phyloP scores from a whole-genome alignment of 2,113 vertebrate species.

The Daphoenositta chrysoptera region DNA sequence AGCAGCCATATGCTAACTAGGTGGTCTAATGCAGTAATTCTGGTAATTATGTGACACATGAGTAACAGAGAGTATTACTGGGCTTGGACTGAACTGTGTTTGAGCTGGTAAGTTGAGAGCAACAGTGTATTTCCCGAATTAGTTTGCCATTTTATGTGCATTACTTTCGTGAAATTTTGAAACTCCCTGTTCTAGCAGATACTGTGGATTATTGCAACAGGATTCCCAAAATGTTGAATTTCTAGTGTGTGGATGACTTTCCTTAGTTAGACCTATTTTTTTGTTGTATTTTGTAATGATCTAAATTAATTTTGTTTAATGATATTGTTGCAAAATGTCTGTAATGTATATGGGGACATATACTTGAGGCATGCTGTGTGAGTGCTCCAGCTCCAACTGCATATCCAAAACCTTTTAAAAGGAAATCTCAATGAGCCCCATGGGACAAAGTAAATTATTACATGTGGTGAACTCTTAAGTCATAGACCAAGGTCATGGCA shows the following conservation, averaged over 20 bases:
- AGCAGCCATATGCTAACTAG: not conserved
- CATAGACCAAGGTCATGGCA: slow-evolving; percentile 71
- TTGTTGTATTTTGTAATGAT: not conserved
- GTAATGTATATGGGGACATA: not conserved
- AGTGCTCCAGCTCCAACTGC: slow-evolving; percentile 22
- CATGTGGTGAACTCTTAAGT: slow-evolving; percentile 71
- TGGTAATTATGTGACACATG: not conserved
- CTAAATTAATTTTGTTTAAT: not conserved
- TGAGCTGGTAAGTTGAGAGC: not conserved
- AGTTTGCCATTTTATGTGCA: not conserved
- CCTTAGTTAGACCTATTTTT: not conserved
- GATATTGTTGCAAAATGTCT: not conserved
- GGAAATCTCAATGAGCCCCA: slow-evolving; percentile 61
- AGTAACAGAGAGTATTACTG: not conserved
- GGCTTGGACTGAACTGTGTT: not conserved
- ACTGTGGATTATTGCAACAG: not conserved
- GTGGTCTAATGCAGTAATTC: not conserved
- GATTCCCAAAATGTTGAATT: not conserved
- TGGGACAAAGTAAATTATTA: slow-evolving; percentile 69
- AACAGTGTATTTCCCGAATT: not conserved
- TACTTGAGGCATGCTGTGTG: not conserved
- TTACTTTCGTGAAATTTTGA: not conserved
- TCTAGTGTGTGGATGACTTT: not conserved
- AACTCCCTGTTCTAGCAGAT: not conserved
- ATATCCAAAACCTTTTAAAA: slow-evolving; percentile 62